Base-by-base conservation (phyloP, 2,888 invertebrate genomes). In the Tortricodes alternella region DNA sequence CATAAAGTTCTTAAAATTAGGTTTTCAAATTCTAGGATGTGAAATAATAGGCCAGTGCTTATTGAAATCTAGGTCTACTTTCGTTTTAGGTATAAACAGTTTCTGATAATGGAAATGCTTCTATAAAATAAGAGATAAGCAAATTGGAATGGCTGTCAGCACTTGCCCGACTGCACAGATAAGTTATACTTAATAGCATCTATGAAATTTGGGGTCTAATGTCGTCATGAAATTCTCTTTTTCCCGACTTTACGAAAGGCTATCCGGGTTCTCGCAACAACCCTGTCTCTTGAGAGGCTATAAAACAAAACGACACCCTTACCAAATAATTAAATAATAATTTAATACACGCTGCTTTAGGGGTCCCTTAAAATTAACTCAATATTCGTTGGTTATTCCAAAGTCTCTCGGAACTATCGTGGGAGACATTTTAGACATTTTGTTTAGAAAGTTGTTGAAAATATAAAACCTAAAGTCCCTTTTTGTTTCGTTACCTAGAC, bases 321-420 rank as follows among this genome's bases (percentile, higher is more conserved):
- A 49, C 39, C 16, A 18, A 29, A 68, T 73, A 74, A 74, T 76
- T 74, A 76, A 68, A 68, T 60, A 60, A 63, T 71, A 68, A 76
- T 76, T 73, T 73, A 66, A 68, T 66, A 63, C 61, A 66, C 65
- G 53, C 58, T n/a, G 29, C 9, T 18, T 6, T 34, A 13, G 27
- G 15, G 23, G 16, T 29, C n/a, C n/a, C n/a, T n/a, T 27, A 16
- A 44, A 44, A 44, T 44, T 41, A 24, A 41, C 24, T 41, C 9
- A 2, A 15, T 41, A 41, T 41, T 41, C 24, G 15, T 41, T 24
- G 15, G 41, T 29, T n/a, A 29, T 29, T 11, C 5, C 5, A 5
- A 41, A 24, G 23, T 15, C 24, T 24, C 41, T 41, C 1, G 16
- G 3, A 11, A 4, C 4, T 18, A 37, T 37, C 24, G 15, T 4